Evolutionary conservation across 1,140 invertebrate species (phyloP).

Genomic region (Hestina assimilis): DNA sequence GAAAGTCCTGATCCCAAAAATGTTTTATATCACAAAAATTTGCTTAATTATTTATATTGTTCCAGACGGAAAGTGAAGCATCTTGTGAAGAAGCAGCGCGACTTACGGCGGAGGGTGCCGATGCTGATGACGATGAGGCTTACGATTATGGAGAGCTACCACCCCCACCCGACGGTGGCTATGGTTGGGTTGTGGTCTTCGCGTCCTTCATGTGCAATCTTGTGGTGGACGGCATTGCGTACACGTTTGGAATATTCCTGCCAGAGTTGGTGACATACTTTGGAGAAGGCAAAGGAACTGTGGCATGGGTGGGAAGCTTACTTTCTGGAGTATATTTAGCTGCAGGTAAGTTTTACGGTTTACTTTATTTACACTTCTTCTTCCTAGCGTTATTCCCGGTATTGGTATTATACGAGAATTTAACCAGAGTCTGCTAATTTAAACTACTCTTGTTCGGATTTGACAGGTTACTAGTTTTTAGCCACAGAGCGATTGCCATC

Average conservation of each 20-base stretch:
- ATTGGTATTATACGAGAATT: too few species aligned
- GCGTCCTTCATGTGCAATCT: slow-evolving; percentile 99
- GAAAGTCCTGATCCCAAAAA: too few species aligned
- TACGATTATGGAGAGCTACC: slow-evolving; percentile 88
- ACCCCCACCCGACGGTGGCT: slow-evolving; percentile 91
- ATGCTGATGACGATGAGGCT: slow-evolving; percentile 84
- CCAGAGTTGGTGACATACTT: slow-evolving; percentile 90
- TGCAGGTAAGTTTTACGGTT: slow-evolving; percentile 82
- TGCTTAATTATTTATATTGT: slow-evolving; percentile 44
- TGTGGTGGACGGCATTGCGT: slow-evolving; percentile 98
- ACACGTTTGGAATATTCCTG: slow-evolving; percentile 95
- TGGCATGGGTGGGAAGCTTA: slow-evolving; percentile 96
- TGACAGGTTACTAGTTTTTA: too few species aligned
- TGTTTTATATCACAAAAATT: not conserved
- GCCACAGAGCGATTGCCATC: too few species aligned
- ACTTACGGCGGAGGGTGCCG: slow-evolving; percentile 83
- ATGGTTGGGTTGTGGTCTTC: slow-evolving; percentile 96
- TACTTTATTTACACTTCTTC: not conserved
- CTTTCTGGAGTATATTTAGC: slow-evolving; percentile 96
- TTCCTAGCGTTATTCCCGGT: too few species aligned
- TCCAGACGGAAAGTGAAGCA: slow-evolving; percentile 91
- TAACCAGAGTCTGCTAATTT: too few species aligned
- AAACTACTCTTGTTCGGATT: too few species aligned
- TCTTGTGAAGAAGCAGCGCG: slow-evolving; percentile 88
- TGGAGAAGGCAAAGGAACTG: slow-evolving; percentile 90